Conservation (phyloP, 92 coral and sea anemone genomes). For the Heteractis magnifica region DNA sequence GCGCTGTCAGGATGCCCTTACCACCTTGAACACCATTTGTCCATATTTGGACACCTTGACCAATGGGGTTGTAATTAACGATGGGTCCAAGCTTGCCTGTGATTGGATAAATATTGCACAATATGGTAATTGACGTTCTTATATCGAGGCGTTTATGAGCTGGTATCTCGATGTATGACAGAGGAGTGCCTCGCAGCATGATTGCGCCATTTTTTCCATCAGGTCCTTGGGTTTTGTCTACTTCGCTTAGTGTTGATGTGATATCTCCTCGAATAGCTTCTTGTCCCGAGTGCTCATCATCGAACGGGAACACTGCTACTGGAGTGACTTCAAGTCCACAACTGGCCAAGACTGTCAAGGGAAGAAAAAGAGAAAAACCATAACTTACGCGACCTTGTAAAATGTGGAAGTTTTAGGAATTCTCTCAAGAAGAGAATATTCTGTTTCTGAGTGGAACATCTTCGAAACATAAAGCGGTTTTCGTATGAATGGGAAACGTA, state of each 20-base stretch:
- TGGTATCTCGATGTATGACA: conserved; percentile 64
- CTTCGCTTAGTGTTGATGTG: conserved; percentile 29
- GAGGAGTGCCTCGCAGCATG: conserved; percentile 37
- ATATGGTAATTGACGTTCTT: conserved; percentile 51
- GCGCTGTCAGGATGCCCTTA: conserved; percentile 37
- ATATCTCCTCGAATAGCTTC: conserved; percentile 43
- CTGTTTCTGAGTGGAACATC: too few species aligned
- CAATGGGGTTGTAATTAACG: conserved; percentile 53
- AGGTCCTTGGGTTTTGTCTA: conserved; percentile 40
- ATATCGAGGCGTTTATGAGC: conserved; percentile 37
- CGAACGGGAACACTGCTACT: conserved; percentile 64
- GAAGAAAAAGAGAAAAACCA: neutral
- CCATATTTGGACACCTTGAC: conserved; percentile 64
- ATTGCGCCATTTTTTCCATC: conserved; percentile 51
- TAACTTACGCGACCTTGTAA: too few species aligned
- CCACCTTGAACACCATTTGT: conserved; percentile 25
- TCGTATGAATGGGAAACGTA: too few species aligned
- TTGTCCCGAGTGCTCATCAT: conserved; percentile 28
- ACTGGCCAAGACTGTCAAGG: conserved; percentile 34
- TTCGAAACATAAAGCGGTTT: too few species aligned
- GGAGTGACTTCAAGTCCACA: conserved; percentile 39
- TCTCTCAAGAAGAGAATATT: too few species aligned
- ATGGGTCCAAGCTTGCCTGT: conserved; percentile 55
- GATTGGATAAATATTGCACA: conserved; percentile 48
- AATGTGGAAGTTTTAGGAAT: too few species aligned